phyloP scores from a whole-genome alignment of 2,888 invertebrate species.

The Willowsia nigromaculata region DNA sequence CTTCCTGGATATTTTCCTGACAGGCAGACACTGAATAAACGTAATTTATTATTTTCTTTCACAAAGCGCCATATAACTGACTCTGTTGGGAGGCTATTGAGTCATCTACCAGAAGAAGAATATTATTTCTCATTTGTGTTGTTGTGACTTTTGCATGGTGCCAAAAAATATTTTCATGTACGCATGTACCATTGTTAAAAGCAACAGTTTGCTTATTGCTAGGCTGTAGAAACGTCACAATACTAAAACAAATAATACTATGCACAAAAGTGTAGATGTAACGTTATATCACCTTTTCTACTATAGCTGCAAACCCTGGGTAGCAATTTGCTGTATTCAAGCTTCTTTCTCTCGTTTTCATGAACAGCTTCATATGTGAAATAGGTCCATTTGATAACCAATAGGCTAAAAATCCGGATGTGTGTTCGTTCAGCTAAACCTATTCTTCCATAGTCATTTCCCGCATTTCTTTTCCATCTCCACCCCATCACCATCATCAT shows the following conservation, averaged over 20 bases:
- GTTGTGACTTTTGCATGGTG: constrained; percentile 15
- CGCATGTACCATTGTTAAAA: not conserved
- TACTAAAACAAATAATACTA: not conserved
- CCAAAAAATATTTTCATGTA: not conserved
- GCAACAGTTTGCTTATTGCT: not conserved
- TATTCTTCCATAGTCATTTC: no score
- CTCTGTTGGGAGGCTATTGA: constrained; percentile 16
- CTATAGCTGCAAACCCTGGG: not conserved
- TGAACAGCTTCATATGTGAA: no score
- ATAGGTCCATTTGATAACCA: no score
- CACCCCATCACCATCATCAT: no score
- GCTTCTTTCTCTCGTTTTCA: no score
- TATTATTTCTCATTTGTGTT: not conserved
- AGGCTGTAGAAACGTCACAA: not conserved
- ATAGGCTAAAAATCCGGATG: no score
- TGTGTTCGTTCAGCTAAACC: no score
- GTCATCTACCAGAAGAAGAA: not conserved
- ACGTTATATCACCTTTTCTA: no score
- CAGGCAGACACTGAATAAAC: constrained; percentile 6
- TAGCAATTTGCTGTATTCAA: no score
- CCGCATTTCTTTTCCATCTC: no score
- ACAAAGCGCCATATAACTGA: not conserved
- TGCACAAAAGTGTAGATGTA: no score
- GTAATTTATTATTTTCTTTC: constrained; percentile 63
- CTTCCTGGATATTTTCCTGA: constrained; percentile 64